Conservation (phyloP, 2,797 vertebrate genomes). For the Falco cherrug region DNA sequence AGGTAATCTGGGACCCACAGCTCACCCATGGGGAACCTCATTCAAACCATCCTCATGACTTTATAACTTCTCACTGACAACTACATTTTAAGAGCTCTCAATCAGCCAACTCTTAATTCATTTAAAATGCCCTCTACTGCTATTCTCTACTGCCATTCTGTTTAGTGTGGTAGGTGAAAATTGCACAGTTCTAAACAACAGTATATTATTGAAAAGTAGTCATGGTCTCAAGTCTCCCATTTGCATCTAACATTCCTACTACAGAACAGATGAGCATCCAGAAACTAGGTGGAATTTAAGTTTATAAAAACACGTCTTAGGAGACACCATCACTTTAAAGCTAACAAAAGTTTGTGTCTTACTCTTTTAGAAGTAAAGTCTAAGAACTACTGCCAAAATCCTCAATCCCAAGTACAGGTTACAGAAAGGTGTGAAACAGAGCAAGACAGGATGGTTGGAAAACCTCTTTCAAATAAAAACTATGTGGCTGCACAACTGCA, state of each 20-base stretch:
- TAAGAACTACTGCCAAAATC: background rate
- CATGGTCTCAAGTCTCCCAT: background rate
- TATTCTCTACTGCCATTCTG: background rate
- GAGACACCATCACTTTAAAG: background rate
- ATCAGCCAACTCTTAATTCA: background rate
- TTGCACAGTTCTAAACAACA: background rate
- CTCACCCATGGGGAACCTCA: background rate
- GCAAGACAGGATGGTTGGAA: background rate
- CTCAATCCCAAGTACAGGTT: background rate
- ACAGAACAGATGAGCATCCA: background rate
- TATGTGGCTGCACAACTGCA: background rate
- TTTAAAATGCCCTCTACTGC: background rate
- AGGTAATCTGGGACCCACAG: background rate
- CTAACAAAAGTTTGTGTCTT: background rate
- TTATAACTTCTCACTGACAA: background rate
- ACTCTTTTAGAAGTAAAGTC: background rate
- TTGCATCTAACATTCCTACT: background rate
- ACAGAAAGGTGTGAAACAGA: background rate
- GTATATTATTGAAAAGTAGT: background rate
- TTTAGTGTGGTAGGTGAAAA: background rate
- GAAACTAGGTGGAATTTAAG: background rate
- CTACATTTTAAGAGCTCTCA: background rate
- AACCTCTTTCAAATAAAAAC: background rate
- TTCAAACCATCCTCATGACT: background rate
- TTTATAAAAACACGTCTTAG: background rate